Evolutionary conservation across 1,140 invertebrate genomes (phyloP), one percentile per base, ranked within the genome.

Genomic region (Mercenaria mercenaria): DNA sequence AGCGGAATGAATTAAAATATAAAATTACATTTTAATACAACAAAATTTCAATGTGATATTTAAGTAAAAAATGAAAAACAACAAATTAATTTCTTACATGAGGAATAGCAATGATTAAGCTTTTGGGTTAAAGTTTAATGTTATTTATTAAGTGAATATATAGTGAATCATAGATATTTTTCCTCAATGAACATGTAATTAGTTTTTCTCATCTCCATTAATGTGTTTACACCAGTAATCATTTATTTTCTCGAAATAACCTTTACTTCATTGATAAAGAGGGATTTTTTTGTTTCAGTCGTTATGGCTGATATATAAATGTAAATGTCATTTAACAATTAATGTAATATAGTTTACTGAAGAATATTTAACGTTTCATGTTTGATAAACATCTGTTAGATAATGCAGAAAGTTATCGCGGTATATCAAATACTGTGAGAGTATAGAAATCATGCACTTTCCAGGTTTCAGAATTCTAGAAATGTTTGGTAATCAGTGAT

Each of bases 81-180:
- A 76, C 8, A 29, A 79, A 79, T 79, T 79, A 79, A 50, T 47
- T 79, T 79, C 47, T 79, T 79, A 79, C 74, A 52, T 76, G 72
- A 43, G 26, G 4, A 52, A 47, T 23, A 39, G 2, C 1, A 39
- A 39, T 72, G 67, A 72, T 72, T 37, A 39, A 37, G 37, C 34
- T 72, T 6, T 20, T 39, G 23, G 1, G 32, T 37, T 15, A 72
- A 72, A 41, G 37, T 37, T 72, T 72, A 72, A 67, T 15, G 67
- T 39, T 23, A 8, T 15, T 39, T 39, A 72, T 39, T 72, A 72
- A 39, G 37, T 72, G 23, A 29, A 39, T 39, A 72, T 72, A 72
- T 39, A 72, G 67, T 41, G 67, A 72, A 41, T 72, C 67, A 72
- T 39, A 4, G 0, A 32, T 1, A 41, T 72, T 39, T 67, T 72